Percentiles rank a stretch among this genome's conserved stretches.
phyloP scores from a whole-genome alignment of 2,888 invertebrate species.

The Eristalis pertinax region DNA sequence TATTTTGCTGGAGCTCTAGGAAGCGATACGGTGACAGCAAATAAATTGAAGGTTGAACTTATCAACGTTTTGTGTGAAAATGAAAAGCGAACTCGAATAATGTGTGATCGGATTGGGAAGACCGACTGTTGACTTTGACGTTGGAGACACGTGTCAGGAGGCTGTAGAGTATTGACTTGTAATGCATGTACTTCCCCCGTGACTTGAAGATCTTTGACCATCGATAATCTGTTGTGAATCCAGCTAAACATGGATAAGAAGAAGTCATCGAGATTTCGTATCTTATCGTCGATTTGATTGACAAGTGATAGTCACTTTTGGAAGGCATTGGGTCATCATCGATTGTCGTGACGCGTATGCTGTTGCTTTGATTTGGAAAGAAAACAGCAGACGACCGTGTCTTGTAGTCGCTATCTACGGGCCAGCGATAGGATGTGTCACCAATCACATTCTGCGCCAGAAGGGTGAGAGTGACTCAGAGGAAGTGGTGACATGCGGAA shows the following conservation, averaged over 20 bases:
- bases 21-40: not conserved
- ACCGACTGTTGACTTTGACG: not conserved
- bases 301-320: not conserved
- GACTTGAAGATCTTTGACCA: no score
- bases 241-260: not conserved
- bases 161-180: no score
- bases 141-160: no score
- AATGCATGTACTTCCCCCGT: no score
- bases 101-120: not conserved
- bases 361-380: not conserved
- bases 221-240: no score
- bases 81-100: not conserved
- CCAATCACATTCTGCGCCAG: no score
- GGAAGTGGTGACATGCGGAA: no score
- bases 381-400: no score
- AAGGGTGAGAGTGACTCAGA: no score
- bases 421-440: no score
- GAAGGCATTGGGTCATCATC: not conserved
- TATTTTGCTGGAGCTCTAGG: not conserved
- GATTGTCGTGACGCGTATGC: not conserved
- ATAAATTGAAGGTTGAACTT: not conserved
- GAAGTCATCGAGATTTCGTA: not conserved
- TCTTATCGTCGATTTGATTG: not conserved
- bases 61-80: not conserved
- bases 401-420: no score